Evolutionary conservation across 2,888 invertebrate species (phyloP).

Genomic region (Callyntrura sp.): DNA sequence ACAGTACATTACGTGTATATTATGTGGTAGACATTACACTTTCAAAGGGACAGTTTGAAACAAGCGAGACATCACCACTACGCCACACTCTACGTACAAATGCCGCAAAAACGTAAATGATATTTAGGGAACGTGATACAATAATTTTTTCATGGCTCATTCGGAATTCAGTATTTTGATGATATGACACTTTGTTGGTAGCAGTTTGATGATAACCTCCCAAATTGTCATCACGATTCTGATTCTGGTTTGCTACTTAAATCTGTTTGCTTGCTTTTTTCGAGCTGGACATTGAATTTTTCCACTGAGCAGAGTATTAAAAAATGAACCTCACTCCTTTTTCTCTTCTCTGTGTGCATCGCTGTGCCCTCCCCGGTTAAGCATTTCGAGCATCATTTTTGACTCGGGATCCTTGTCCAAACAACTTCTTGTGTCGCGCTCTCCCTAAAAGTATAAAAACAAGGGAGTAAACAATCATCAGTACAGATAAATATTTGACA

Average conservation of each 20-base stretch:
- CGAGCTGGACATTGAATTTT: too few species aligned
- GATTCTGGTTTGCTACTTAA: too few species aligned
- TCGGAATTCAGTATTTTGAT: too few species aligned
- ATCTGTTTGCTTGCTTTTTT: too few species aligned
- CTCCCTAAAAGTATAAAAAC: slow-evolving; percentile 85
- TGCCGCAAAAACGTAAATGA: too few species aligned
- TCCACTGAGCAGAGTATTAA: background rate
- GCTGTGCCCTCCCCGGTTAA: slow-evolving; percentile 92
- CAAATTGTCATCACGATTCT: too few species aligned
- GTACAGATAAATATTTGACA: too few species aligned
- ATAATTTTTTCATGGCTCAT: too few species aligned
- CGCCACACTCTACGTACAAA: background rate
- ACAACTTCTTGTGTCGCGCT: slow-evolving; percentile 87
- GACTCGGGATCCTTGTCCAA: slow-evolving; percentile 92
- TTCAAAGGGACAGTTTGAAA: background rate
- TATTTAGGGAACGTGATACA: too few species aligned
- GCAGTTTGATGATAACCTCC: too few species aligned
- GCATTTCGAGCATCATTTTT: slow-evolving; percentile 93
- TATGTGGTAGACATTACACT: background rate
- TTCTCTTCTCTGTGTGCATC: slow-evolving; percentile 91
- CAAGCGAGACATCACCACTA: background rate
- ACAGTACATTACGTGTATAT: background rate
- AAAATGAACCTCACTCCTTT: slow-evolving; percentile 52
- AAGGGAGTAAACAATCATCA: background rate
- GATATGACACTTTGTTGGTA: too few species aligned